Evolutionary conservation across 2,113 vertebrate species (phyloP).

Genomic region (Marmota flaviventris): DNA sequence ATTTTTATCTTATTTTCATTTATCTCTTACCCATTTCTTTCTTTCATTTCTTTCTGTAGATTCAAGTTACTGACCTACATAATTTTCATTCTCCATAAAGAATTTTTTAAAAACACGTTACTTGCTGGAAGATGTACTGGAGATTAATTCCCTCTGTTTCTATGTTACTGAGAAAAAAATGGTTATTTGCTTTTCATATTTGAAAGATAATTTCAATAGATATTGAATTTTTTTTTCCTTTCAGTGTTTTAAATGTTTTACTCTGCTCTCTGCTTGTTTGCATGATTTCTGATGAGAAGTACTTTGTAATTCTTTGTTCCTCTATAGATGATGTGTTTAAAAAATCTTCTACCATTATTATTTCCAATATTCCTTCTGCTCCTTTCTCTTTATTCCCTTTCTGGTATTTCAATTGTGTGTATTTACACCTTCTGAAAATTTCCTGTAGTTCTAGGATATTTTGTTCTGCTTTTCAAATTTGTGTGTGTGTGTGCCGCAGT

Average conservation of each 20-base stretch:
- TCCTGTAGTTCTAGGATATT: not conserved
- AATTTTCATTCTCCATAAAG: not conserved
- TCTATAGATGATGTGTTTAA: not conserved
- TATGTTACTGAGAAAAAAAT: not conserved
- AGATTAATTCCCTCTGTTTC: not conserved
- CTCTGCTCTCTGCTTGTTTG: not conserved
- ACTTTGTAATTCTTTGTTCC: not conserved
- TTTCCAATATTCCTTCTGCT: not conserved
- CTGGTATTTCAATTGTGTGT: not conserved
- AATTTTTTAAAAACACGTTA: not conserved
- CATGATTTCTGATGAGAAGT: not conserved
- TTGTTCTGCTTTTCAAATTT: not conserved
- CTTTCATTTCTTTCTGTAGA: not conserved
- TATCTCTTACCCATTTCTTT: not conserved
- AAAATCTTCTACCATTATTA: not conserved
- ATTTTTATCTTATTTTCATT: not conserved
- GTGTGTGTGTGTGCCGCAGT: too few relatives aligned
- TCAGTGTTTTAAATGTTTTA: slow-evolving; percentile 9
- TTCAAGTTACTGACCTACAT: not conserved
- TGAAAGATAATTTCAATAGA: not conserved
- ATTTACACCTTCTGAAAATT: not conserved
- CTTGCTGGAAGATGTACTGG: not conserved
- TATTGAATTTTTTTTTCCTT: not conserved
- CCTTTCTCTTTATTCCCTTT: not conserved
- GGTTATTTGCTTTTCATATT: not conserved